Percentiles rank a stretch among this genome's conserved stretches.
These are phyloP conservation scores for Neomicropteryx cornuta DNA, from an alignment of 1,140 invertebrate genomes.

Conservation along the genomic window DNA sequence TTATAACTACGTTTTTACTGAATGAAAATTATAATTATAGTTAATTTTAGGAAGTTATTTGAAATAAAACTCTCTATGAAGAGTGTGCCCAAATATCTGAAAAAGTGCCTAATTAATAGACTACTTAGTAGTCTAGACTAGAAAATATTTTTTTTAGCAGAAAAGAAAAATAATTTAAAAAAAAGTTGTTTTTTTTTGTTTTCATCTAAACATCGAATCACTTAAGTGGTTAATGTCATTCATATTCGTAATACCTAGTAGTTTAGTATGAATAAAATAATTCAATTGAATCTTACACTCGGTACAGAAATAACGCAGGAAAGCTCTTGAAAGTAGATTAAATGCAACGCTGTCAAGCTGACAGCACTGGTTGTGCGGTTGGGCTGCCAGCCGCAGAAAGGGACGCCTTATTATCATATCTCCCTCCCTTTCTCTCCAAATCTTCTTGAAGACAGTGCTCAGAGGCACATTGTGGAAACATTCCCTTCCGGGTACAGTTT, in stretches of 20 bases:
- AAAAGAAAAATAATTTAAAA: constrained; percentile 9
- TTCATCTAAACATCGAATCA: neutral
- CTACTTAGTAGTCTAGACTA: too few species aligned
- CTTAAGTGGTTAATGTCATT: constrained; percentile 5
- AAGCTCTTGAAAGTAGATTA: constrained; percentile 45
- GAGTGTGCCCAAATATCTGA: too few species aligned
- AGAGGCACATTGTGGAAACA: constrained; percentile 53
- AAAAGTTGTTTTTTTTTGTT: constrained; percentile 1
- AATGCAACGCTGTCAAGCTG: constrained; percentile 39
- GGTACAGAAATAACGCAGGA: constrained; percentile 43
- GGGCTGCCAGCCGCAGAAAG: constrained; percentile 54
- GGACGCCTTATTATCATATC: constrained; percentile 40
- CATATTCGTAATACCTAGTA: neutral
- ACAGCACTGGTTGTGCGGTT: constrained; percentile 38
- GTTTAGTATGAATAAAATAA: constrained; percentile 3
- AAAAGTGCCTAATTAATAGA: too few species aligned
- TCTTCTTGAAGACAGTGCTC: constrained; percentile 34
- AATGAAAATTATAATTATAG: too few species aligned
- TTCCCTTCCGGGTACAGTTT: constrained; percentile 1
- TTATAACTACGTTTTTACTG: too few species aligned
- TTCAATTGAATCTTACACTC: constrained; percentile 34
- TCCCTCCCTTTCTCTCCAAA: constrained; percentile 22
- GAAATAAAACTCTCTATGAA: too few species aligned
- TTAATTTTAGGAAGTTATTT: too few species aligned
- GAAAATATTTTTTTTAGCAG: constrained; percentile 2